These are phyloP conservation scores for Scaptomyza pallida DNA, from an alignment of 1,140 invertebrate species.

Conservation along the genomic window DNA sequence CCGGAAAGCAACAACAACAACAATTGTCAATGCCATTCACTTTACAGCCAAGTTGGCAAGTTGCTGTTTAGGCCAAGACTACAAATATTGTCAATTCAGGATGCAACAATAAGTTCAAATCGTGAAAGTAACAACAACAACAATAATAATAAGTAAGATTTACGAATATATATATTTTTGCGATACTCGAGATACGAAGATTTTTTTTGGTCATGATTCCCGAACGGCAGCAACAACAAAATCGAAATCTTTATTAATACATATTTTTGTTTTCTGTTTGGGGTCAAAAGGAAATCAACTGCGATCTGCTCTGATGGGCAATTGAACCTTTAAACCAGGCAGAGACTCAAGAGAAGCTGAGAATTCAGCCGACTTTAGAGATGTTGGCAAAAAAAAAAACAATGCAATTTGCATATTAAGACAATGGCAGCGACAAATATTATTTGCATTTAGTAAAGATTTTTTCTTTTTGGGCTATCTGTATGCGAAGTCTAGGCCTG, in stretches of 20 bases:
- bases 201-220: slow-evolving; percentile 62
- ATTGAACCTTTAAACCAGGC: slow-evolving; percentile 33
- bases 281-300: slow-evolving; percentile 29
- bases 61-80: slow-evolving; percentile 33
- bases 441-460: slow-evolving; percentile 25
- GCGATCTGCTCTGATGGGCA: slow-evolving; percentile 44
- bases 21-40: slow-evolving; percentile 61
- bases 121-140: too few species aligned
- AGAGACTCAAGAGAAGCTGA: slow-evolving; percentile 16
- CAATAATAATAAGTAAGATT: slow-evolving; percentile 71
- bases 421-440: slow-evolving; percentile 62
- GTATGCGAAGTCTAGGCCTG: slow-evolving; percentile 13
- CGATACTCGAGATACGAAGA: slow-evolving; percentile 21
- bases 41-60: slow-evolving; percentile 23
- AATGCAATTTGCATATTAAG: slow-evolving; percentile 78
- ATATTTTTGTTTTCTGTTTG: slow-evolving; percentile 51
- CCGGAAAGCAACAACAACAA: neutral
- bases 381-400: too few species aligned
- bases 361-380: slow-evolving; percentile 5
- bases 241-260: slow-evolving; percentile 66
- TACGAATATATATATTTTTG: slow-evolving; percentile 10
- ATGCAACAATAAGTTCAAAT: too few species aligned
- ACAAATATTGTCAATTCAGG: slow-evolving; percentile 52
- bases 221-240: slow-evolving; percentile 5
- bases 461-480: slow-evolving; percentile 14